Percentiles rank a stretch among this genome's conserved stretches.
phyloP scores from a whole-genome alignment of 2,888 invertebrate species.

The Volucella inflata region DNA sequence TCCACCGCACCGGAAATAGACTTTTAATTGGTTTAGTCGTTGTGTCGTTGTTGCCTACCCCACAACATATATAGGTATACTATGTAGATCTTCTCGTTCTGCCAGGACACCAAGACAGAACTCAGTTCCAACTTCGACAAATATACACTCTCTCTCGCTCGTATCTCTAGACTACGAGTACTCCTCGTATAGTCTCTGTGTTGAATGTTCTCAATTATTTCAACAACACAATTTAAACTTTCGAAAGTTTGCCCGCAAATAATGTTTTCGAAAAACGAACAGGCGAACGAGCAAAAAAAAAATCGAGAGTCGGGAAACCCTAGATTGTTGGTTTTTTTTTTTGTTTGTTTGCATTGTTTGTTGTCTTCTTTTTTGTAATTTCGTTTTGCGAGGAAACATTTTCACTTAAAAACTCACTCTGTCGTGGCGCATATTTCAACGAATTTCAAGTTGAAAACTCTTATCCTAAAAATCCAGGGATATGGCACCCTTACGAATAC shows the following conservation, averaged over 20 bases:
- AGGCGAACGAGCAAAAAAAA: background rate
- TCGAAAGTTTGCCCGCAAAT: constrained; percentile 70
- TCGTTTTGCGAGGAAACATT: constrained; percentile 56
- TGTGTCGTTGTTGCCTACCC: too few species aligned
- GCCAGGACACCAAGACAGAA: too few species aligned
- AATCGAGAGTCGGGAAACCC: too few species aligned
- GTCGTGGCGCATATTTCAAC: constrained; percentile 38
- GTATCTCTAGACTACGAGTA: constrained; percentile 20
- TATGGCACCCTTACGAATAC: constrained; percentile 15
- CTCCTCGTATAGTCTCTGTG: constrained; percentile 29
- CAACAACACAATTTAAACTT: constrained; percentile 74
- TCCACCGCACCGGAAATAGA: constrained; percentile 58
- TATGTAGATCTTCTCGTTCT: too few species aligned
- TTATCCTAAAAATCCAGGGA: constrained; percentile 12
- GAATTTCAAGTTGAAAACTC: constrained; percentile 59
- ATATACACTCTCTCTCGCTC: background rate
- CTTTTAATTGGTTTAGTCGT: constrained; percentile 69
- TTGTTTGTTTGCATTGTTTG: constrained; percentile 1
- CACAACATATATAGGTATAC: too few species aligned
- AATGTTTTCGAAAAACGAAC: constrained; percentile 22
- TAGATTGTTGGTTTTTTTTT: background rate
- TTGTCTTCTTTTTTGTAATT: constrained; percentile 31
- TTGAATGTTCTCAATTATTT: constrained; percentile 73
- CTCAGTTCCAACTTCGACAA: too few species aligned
- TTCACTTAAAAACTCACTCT: constrained; percentile 52